phyloP scores from a whole-genome alignment of 2,113 vertebrate genomes.

The Brienomyrus brachyistius region DNA sequence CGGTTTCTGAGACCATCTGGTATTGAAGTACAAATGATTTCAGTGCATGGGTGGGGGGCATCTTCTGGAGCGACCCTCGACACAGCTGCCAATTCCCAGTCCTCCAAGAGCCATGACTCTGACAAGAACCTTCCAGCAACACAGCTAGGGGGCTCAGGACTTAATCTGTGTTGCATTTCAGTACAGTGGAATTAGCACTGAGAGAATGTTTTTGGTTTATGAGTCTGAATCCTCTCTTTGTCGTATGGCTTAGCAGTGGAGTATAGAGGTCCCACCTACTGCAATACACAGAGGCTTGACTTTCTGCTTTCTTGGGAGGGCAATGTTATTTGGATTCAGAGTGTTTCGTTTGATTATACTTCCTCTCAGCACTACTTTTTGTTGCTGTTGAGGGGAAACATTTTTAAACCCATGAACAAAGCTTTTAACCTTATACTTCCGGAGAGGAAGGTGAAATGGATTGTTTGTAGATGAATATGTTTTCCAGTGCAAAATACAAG shows the following conservation, averaged over 20 bases:
- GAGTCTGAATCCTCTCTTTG: not conserved
- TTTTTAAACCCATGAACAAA: not conserved
- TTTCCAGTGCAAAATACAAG: not conserved
- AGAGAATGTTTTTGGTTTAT: not conserved
- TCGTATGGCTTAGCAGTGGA: not conserved
- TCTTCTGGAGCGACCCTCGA: not conserved
- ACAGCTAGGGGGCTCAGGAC: not conserved
- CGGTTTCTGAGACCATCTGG: not conserved
- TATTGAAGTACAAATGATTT: not conserved
- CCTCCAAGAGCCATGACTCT: not conserved
- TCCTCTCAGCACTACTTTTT: not conserved
- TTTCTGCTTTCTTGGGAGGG: not conserved
- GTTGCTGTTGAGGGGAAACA: not conserved
- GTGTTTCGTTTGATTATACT: not conserved
- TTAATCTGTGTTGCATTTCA: not conserved
- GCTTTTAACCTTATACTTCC: not conserved
- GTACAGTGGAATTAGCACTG: not conserved
- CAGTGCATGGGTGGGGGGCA: not conserved
- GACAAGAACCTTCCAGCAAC: not conserved
- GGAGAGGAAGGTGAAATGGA: not conserved
- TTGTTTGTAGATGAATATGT: not conserved
- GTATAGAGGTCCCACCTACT: not conserved
- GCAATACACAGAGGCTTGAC: not conserved
- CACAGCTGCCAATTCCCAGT: not conserved
- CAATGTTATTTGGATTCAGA: not conserved